phyloP scores from a whole-genome alignment of 1,140 invertebrate species.

The Trachymyrmex cornetzi region DNA sequence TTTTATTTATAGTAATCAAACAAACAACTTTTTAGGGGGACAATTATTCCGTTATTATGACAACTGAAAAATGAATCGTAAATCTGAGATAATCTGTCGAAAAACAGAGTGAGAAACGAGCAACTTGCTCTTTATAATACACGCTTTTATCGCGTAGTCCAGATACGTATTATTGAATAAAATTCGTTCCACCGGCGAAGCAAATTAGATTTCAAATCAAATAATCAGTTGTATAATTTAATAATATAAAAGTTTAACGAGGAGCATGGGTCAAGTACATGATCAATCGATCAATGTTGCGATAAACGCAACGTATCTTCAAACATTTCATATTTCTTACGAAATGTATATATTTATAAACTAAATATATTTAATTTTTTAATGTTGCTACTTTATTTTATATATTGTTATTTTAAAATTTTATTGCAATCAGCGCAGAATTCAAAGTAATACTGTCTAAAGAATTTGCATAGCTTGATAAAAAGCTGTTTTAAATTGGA shows the following conservation, averaged over 20 bases:
- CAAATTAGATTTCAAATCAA: constrained; percentile 22
- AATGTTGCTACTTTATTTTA: constrained; percentile 17
- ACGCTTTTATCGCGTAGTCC: neutral
- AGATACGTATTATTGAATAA: constrained; percentile 2
- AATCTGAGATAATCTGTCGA: constrained; percentile 67
- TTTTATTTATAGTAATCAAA: constrained; percentile 30
- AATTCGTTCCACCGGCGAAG: neutral
- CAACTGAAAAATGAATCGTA: constrained; percentile 54
- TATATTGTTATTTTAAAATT: constrained; percentile 8
- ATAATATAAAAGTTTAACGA: constrained; percentile 41
- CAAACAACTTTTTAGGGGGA: constrained; percentile 51
- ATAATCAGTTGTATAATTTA: constrained; percentile 34
- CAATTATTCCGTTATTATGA: constrained; percentile 52
- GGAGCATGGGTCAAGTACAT: constrained; percentile 18
- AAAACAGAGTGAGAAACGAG: constrained; percentile 63
- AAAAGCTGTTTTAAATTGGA: constrained; percentile 35
- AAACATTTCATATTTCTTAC: neutral
- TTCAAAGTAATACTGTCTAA: constrained; percentile 13
- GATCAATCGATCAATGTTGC: constrained; percentile 12
- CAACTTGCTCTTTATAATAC: constrained; percentile 48
- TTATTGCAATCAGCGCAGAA: constrained; percentile 14
- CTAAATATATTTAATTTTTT: constrained; percentile 30
- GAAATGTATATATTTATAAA: neutral
- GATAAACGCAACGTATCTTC: constrained; percentile 25
- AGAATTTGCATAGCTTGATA: constrained; percentile 36